Evolutionary conservation across 2,888 invertebrate species (phyloP).

Genomic region (Lycophotia porphyrea): DNA sequence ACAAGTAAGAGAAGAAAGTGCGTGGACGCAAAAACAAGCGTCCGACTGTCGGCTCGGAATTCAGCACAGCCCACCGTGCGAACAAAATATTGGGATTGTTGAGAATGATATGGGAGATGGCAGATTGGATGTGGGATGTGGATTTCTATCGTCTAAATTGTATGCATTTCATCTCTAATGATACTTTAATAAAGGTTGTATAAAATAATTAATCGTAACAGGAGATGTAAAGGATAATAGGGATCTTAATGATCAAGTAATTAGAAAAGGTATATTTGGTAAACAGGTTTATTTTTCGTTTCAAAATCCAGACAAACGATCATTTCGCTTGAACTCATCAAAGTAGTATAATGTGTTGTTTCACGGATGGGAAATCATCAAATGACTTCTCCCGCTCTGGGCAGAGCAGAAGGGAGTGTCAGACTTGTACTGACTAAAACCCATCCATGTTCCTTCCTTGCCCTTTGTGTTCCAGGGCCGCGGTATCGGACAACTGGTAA

Average conservation of each 20-base stretch:
- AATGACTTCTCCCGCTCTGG: no score
- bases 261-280: constrained; percentile 3
- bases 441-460: no score
- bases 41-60: constrained; percentile 79
- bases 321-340: constrained; percentile 5
- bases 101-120: constrained; percentile 30
- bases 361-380: no score
- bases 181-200: not conserved
- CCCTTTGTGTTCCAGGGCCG: no score
- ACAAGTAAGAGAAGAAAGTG: constrained; percentile 86
- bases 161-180: not conserved
- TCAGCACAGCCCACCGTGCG: constrained; percentile 71
- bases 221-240: not conserved
- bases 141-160: constrained; percentile 7
- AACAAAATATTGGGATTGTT: constrained; percentile 56
- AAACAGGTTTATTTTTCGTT: not conserved
- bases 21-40: constrained; percentile 82
- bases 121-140: constrained; percentile 3
- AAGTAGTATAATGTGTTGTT: constrained; percentile 15
- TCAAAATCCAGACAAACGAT: not conserved
- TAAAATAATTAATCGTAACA: not conserved
- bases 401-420: no score
- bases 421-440: no score
- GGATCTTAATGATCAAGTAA: not conserved
- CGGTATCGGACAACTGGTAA: constrained; percentile 16